phyloP scores from a whole-genome alignment of 2,888 invertebrate species.

The Cheilosia scutellata region DNA sequence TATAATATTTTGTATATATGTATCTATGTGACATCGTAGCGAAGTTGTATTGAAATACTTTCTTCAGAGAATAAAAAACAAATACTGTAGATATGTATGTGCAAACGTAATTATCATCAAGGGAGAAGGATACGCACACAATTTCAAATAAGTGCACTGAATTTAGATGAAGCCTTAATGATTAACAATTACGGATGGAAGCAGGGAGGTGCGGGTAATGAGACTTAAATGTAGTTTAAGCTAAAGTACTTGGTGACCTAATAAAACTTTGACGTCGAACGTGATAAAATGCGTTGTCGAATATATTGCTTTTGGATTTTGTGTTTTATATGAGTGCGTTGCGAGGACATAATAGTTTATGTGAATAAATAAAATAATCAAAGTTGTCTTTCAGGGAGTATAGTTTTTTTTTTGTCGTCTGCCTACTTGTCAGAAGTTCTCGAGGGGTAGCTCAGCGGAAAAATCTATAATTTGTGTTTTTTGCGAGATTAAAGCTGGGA shows the following conservation, averaged over 20 bases:
- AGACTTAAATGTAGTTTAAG: constrained; percentile 15
- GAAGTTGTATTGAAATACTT: constrained; percentile 40
- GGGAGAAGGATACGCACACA: neutral
- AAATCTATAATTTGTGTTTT: too few relatives aligned
- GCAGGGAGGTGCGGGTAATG: neutral
- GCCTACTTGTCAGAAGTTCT: too few relatives aligned
- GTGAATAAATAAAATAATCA: too few relatives aligned
- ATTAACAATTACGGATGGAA: constrained; percentile 22
- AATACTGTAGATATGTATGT: neutral
- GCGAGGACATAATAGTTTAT: too few relatives aligned
- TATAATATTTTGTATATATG: constrained; percentile 3
- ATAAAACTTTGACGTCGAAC: neutral
- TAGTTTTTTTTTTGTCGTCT: too few relatives aligned
- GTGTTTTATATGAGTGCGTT: neutral
- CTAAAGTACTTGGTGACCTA: neutral
- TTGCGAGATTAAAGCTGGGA: too few relatives aligned
- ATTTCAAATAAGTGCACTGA: constrained; percentile 33
- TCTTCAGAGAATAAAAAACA: constrained; percentile 27
- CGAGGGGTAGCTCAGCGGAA: too few relatives aligned
- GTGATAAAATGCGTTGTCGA: neutral
- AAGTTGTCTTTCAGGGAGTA: too few relatives aligned
- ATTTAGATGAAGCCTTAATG: constrained; percentile 29
- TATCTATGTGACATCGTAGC: constrained; percentile 24
- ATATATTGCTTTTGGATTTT: neutral
- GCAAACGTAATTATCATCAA: constrained; percentile 3